Percentiles rank a stretch among this genome's conserved stretches.
These are phyloP conservation scores for Drosophila kambysellisi DNA, from an alignment of 2,888 invertebrate genomes.

Conservation along the genomic window DNA sequence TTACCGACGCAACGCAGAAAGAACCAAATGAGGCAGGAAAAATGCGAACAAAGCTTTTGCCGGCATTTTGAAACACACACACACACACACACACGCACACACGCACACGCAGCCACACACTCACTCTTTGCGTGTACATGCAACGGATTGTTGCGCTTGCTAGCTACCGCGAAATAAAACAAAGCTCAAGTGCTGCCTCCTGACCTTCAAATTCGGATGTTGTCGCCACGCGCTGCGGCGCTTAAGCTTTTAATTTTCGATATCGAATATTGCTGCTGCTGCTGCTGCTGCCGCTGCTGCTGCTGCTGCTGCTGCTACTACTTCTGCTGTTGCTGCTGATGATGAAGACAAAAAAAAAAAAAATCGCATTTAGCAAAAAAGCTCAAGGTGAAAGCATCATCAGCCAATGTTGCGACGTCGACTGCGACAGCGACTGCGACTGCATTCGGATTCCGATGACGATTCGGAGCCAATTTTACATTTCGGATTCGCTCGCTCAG, in stretches of 20 bases:
- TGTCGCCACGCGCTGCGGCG: conserved; percentile 31
- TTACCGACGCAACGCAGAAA: conserved; percentile 29
- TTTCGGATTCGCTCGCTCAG: conserved; percentile 63
- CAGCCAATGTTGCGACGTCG: conserved; percentile 34
- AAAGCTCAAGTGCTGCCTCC: conserved; percentile 23
- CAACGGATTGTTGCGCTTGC: conserved; percentile 57
- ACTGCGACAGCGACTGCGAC: conserved; percentile 41
- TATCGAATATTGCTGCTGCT: conserved; percentile 33
- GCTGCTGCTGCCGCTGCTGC: background rate
- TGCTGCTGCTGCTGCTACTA: conserved; percentile 6
- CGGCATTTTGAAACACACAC: conserved; percentile 55
- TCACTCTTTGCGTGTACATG: conserved; percentile 14
- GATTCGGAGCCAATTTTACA: conserved; percentile 48
- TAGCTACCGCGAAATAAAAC: conserved; percentile 4
- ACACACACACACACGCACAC: background rate
- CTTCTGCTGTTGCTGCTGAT: conserved; percentile 4
- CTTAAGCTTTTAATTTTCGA: conserved; percentile 62
- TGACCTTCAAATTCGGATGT: conserved; percentile 14
- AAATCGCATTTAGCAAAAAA: conserved; percentile 53
- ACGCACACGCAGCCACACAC: conserved; percentile 19
- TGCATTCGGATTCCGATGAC: conserved; percentile 55
- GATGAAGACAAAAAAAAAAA: conserved; percentile 31
- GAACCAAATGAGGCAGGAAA: background rate
- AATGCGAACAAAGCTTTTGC: conserved; percentile 45
- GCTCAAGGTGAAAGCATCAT: conserved; percentile 77